phyloP scores from a whole-genome alignment of 2,113 vertebrate genomes.

The Meriones unguiculatus region DNA sequence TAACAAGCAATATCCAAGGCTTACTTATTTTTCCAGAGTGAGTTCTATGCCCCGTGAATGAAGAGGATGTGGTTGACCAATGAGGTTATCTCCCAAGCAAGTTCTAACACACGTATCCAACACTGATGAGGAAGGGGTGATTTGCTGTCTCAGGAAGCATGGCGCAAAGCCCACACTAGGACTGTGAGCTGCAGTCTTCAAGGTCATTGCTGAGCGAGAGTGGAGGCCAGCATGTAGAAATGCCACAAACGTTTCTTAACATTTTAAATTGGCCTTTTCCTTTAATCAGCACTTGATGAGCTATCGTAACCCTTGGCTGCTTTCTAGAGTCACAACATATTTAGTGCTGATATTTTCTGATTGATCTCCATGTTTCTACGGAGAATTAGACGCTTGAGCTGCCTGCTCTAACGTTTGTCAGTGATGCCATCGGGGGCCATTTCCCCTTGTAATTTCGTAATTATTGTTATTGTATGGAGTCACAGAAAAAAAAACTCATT shows the following conservation, averaged over 20 bases:
- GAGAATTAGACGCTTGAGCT: not conserved
- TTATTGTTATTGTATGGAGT: not conserved
- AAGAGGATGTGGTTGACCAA: no score
- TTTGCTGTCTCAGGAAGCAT: not conserved
- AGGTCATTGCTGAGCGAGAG: not conserved
- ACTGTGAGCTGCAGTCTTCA: not conserved
- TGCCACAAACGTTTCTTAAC: not conserved
- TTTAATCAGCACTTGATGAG: not conserved
- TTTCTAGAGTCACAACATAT: not conserved
- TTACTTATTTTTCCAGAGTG: not conserved
- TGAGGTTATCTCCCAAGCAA: not conserved
- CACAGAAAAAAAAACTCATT: not conserved
- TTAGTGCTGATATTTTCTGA: not conserved
- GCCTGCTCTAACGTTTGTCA: not conserved
- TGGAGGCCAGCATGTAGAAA: not conserved
- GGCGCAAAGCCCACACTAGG: no score
- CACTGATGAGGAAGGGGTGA: not conserved
- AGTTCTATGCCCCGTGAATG: not conserved
- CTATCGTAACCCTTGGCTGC: not conserved
- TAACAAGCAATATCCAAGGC: not conserved
- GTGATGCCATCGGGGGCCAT: not conserved
- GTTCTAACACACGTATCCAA: not conserved
- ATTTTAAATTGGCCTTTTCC: not conserved
- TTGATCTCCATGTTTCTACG: not conserved
- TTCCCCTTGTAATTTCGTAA: not conserved